Evolutionary conservation across 1,140 invertebrate genomes (phyloP), one percentile per base, ranked within the genome.

Genomic region (Drusus annulatus): DNA sequence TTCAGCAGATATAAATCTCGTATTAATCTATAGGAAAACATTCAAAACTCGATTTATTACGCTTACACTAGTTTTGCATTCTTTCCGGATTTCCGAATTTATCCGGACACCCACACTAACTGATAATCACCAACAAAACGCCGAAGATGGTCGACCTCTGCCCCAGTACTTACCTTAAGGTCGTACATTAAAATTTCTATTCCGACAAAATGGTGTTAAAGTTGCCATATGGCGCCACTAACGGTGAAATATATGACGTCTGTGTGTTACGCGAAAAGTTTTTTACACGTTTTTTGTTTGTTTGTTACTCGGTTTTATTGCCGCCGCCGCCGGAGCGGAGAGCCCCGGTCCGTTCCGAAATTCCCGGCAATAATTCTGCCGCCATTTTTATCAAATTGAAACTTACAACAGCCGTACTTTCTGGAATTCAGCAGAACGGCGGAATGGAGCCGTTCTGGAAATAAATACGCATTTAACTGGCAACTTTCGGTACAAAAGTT

Each of bases 191-290:
- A 65, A 65, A 65, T 65, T 65, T 65, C 62, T 65, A 65, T 65
- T 65, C 62, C 62, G 62, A 65, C 62, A 65, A 65, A 65, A 65
- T 65, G 62, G 62, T 65, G 62, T 65, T 65, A 65, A 65, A 65
- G 62, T 65, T 65, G 62, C 62, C 62, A 65, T 65, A 65, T 65
- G 62, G 62, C 62, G 62, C 62, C 62, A 28, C 62, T 65, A 65
- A 65, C 62, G 25, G 21, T 65, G 62, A 65, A 65, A 65, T 65
- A 65, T 65, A 65, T 65, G 62, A 65, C 62, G 28, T 65, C 36
- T 65, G 62, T 65, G 62, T 65, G 62, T 65, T 28, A 65, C 62
- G 62, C 62, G 62, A 28, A 65, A 65, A 65, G 8, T 65, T 65
- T 65, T 65, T 65, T n/a, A 21, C 62, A 28, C 15, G 23, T 60